A percentile compares a stretch with the other conserved stretches of the same genome.
These are phyloP conservation scores for Sialia sialis DNA, from an alignment of 2,113 vertebrate species.

Conservation along the genomic window DNA sequence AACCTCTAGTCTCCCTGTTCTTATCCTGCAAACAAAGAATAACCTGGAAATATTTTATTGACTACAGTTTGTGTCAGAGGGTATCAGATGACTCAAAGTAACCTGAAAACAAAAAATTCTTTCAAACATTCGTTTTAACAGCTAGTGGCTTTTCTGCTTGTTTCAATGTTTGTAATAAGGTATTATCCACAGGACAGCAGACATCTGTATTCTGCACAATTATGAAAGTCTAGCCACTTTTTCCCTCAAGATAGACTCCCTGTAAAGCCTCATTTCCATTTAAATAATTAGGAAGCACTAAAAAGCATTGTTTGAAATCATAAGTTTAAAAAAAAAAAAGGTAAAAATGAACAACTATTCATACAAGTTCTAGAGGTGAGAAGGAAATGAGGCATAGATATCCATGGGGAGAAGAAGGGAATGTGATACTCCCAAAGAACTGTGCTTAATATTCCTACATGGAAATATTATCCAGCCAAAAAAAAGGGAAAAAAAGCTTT, in stretches of 20 bases:
- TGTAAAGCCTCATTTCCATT: constrained; percentile 33
- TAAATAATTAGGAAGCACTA: constrained; percentile 6
- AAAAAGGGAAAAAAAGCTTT: constrained; percentile 1
- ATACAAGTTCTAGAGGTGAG: not conserved
- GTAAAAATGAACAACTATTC: not conserved
- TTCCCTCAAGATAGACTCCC: not conserved
- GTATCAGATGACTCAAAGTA: not conserved
- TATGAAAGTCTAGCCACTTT: not conserved
- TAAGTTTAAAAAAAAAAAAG: not conserved
- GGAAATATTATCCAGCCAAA: constrained; percentile 22
- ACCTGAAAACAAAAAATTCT: not conserved
- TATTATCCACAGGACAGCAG: not conserved
- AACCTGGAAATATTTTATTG: not conserved
- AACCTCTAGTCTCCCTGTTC: not conserved
- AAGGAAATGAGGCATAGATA: constrained; percentile 40
- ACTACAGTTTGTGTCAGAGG: not conserved
- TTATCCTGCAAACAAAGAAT: not conserved
- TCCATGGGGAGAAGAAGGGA: not conserved
- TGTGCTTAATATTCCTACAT: not conserved
- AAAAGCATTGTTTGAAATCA: constrained; percentile 37
- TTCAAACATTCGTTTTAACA: not conserved
- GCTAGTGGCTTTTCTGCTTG: not conserved
- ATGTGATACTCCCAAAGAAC: not conserved
- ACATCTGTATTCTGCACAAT: not conserved
- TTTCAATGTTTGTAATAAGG: not conserved